A percentile compares a stretch with the other conserved stretches of the same genome.
These are phyloP conservation scores for Pygocentrus nattereri DNA, from an alignment of 2,797 vertebrate species.

Conservation along the genomic window DNA sequence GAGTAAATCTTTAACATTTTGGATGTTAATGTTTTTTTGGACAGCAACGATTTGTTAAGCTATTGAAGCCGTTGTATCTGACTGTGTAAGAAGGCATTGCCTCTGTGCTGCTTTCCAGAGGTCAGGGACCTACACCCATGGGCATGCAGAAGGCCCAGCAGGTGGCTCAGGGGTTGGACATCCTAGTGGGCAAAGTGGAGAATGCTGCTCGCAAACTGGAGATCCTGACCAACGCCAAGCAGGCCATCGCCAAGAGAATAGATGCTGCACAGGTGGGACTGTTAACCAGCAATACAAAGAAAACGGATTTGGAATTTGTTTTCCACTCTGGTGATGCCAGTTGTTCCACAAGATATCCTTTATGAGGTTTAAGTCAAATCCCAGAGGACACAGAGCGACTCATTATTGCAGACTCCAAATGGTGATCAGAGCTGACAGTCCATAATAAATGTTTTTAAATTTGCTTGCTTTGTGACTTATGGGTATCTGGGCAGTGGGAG, in stretches of 20 bases:
- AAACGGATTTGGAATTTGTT: background rate
- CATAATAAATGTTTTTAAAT: constrained; percentile 19
- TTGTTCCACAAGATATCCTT: background rate
- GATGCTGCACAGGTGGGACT: constrained; percentile 92
- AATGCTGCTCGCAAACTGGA: constrained; percentile 92
- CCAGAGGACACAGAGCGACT: constrained; percentile 2
- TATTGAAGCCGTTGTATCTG: background rate
- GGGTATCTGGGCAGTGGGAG: constrained; percentile 2
- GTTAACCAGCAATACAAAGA: constrained; percentile 31
- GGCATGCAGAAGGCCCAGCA: constrained; percentile 91
- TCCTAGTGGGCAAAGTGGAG: constrained; percentile 95
- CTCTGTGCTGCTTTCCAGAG: constrained; percentile 78
- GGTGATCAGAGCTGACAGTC: constrained; percentile 9
- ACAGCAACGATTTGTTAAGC: background rate
- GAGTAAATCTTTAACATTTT: too few relatives aligned
- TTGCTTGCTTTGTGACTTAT: constrained; percentile 8
- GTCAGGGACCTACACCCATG: constrained; percentile 81
- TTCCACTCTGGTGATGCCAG: background rate
- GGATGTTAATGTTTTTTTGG: background rate
- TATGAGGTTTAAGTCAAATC: constrained; percentile 18
- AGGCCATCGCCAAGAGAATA: constrained; percentile 94
- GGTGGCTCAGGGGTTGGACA: constrained; percentile 92
- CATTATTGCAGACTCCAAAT: background rate
- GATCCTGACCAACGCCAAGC: constrained; percentile 95
- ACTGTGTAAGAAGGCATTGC: background rate